Evolutionary conservation across 2,888 invertebrate species (phyloP).

Genomic region (Gortyna flavago): DNA sequence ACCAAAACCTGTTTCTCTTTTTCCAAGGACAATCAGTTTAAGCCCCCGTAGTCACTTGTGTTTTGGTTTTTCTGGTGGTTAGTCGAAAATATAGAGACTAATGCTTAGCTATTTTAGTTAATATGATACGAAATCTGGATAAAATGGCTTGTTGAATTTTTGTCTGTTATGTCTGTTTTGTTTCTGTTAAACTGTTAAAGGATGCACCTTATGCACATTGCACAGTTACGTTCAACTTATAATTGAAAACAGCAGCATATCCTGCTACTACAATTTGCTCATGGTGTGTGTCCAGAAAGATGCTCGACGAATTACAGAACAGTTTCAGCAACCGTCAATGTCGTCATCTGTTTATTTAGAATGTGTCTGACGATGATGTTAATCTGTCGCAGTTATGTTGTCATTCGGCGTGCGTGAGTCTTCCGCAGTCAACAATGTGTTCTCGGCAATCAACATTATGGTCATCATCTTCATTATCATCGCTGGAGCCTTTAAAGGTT

Average conservation of each 20-base stretch:
- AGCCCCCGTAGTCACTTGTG: background rate
- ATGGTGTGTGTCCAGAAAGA: background rate
- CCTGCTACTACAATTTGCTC: background rate
- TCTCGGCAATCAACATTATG: constrained; percentile 93
- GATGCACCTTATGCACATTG: no score
- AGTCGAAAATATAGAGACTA: background rate
- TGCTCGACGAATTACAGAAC: background rate
- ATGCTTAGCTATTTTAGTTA: background rate
- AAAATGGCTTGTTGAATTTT: background rate
- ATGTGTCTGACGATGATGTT: constrained; percentile 48
- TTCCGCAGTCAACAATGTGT: constrained; percentile 93
- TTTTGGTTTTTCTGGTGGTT: background rate
- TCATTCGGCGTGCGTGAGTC: constrained; percentile 95
- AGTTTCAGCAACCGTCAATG: background rate
- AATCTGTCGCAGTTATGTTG: constrained; percentile 88
- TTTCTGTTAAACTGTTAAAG: background rate
- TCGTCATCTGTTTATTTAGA: constrained; percentile 39
- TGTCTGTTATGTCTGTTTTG: background rate
- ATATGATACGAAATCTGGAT: background rate
- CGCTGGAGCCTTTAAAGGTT: constrained; percentile 92
- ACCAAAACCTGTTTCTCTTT: background rate
- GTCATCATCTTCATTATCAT: constrained; percentile 94
- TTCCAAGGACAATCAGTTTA: background rate
- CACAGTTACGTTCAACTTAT: background rate
- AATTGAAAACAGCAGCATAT: background rate